These are phyloP conservation scores for Melanotaenia nigrans DNA, from an alignment of 2,797 vertebrate species.

Conservation along the genomic window DNA sequence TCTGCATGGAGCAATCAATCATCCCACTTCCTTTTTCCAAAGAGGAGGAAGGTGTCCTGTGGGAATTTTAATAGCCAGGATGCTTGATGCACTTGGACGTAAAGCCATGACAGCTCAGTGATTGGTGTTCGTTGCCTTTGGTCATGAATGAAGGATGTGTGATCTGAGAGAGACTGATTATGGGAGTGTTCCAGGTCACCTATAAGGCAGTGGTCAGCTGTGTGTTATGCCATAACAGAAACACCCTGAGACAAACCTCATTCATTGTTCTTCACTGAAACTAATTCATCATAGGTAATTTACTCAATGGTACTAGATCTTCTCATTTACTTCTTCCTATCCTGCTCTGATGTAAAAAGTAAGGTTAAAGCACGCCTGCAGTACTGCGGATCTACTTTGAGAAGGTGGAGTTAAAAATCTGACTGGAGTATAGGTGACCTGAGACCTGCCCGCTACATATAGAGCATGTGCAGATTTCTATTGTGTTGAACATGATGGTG, in stretches of 20 bases:
- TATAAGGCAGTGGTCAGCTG: slow-evolving; percentile 30
- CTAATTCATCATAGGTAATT: slow-evolving; percentile 2
- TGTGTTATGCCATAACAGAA: background rate
- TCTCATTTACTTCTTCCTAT: slow-evolving; percentile 28
- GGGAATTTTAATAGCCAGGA: slow-evolving; percentile 37
- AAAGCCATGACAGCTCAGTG: slow-evolving; percentile 62
- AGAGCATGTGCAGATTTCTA: slow-evolving; percentile 48
- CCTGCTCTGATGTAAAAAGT: slow-evolving; percentile 25
- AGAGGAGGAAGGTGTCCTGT: slow-evolving; percentile 42
- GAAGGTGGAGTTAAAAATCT: background rate
- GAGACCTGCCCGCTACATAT: slow-evolving; percentile 23
- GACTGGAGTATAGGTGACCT: slow-evolving; percentile 60
- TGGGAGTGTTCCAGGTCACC: slow-evolving; percentile 55
- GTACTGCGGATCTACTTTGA: slow-evolving; percentile 6
- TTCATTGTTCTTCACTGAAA: slow-evolving; percentile 25
- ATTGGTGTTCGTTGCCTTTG: slow-evolving; percentile 27
- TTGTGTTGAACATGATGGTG: slow-evolving; percentile 66
- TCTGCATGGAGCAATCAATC: slow-evolving; percentile 86
- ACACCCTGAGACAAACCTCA: slow-evolving; percentile 9
- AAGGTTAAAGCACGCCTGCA: slow-evolving; percentile 22
- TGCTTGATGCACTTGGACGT: slow-evolving; percentile 61
- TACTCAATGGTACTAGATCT: slow-evolving; percentile 6
- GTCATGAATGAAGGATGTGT: slow-evolving; percentile 42
- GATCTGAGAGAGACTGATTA: slow-evolving; percentile 35
- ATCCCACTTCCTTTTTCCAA: slow-evolving; percentile 49